Evolutionary conservation across 2,797 vertebrate genomes (phyloP).

Genomic region (Epinephelus coioides): DNA sequence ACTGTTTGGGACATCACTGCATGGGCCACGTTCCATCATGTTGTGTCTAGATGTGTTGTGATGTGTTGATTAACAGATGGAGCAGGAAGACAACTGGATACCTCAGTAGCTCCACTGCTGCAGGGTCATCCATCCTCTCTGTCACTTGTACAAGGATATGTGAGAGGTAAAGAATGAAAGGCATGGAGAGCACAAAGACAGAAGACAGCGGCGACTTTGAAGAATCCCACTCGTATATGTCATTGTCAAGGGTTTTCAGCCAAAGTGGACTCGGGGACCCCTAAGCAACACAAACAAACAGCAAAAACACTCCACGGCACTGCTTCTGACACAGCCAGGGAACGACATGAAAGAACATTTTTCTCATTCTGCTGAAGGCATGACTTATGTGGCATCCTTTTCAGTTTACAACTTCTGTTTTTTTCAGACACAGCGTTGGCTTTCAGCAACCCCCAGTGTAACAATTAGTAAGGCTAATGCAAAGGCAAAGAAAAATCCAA

Average conservation of each 20-base stretch:
- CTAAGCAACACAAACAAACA: conserved; percentile 65
- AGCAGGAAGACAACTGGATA: conserved; percentile 51
- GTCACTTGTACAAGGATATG: conserved; percentile 59
- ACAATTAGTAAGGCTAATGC: background rate
- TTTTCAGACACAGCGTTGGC: conserved; percentile 13
- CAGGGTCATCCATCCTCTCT: conserved; percentile 60
- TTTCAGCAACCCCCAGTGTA: conserved; percentile 13
- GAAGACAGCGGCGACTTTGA: conserved; percentile 62
- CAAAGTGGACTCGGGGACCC: conserved; percentile 30
- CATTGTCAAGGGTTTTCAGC: conserved; percentile 62
- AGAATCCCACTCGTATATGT: conserved; percentile 61
- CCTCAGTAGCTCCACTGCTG: conserved; percentile 31
- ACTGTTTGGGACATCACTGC: conserved; percentile 15
- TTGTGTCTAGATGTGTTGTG: conserved; percentile 64
- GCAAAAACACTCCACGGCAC: conserved; percentile 27
- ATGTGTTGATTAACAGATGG: conserved; percentile 71
- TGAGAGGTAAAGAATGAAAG: conserved; percentile 69
- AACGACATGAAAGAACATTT: conserved; percentile 56
- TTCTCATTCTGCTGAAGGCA: conserved; percentile 51
- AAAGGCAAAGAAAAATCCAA: conserved; percentile 34
- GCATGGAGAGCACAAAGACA: conserved; percentile 38
- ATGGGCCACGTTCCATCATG: conserved; percentile 34
- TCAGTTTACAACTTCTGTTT: conserved; percentile 8
- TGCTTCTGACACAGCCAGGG: conserved; percentile 28
- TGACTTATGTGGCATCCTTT: conserved; percentile 52